Evolutionary conservation across 2,797 vertebrate genomes (phyloP).

Genomic region (Aphelocoma californica): DNA sequence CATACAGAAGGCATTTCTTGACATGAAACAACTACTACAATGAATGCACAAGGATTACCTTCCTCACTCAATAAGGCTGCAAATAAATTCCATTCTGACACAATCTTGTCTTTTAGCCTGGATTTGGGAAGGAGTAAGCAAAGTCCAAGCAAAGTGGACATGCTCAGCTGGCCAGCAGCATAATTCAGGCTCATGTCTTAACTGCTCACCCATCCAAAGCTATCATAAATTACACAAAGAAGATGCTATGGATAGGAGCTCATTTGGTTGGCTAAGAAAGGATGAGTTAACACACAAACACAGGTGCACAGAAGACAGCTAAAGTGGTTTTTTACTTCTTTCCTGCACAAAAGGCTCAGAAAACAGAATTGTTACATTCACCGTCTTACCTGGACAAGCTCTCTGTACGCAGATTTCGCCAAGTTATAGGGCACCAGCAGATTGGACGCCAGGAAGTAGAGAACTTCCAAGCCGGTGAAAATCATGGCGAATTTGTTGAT

Average conservation of each 20-base stretch:
- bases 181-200: neutral
- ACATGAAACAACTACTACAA: neutral
- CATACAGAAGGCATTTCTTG: neutral
- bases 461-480: constrained; percentile 96
- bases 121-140: neutral
- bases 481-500: constrained; percentile 99
- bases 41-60: neutral
- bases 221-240: neutral
- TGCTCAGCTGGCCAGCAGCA: neutral
- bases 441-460: constrained; percentile 96
- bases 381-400: constrained; percentile 90
- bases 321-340: neutral
- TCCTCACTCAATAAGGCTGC: neutral
- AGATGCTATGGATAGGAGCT: neutral
- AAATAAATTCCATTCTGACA: neutral
- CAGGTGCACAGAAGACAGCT: neutral
- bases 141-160: neutral
- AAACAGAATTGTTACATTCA: accelerated
- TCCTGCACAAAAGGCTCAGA: neutral
- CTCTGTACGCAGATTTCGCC: constrained; percentile 94
- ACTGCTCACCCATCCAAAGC: neutral
- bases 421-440: constrained; percentile 96
- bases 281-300: neutral
- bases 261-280: neutral
- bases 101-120: neutral